phyloP scores from a whole-genome alignment of 2,113 vertebrate species.

The Leucoraja erinaceus region DNA sequence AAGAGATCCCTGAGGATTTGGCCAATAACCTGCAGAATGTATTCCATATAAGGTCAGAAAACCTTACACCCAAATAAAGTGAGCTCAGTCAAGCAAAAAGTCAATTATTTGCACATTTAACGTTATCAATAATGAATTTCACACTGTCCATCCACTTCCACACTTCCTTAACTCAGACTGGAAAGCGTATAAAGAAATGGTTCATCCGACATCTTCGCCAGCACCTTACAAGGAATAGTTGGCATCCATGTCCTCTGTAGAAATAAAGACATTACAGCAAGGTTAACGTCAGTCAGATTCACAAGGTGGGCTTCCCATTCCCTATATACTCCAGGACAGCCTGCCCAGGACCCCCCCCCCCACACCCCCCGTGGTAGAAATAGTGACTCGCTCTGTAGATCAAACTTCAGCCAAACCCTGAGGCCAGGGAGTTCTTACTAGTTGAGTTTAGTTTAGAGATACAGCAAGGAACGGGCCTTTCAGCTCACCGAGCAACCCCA shows the following conservation, averaged over 20 bases:
- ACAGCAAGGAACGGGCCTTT: too few species aligned
- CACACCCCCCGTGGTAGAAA: too few species aligned
- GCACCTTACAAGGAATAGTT: neutral
- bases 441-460: too few species aligned
- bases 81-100: neutral
- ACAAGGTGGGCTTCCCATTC: neutral
- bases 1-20: neutral
- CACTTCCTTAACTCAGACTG: neutral
- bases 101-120: neutral
- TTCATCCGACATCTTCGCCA: too few species aligned
- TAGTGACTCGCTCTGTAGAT: too few species aligned
- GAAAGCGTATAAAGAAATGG: neutral
- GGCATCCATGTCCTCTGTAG: neutral
- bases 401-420: neutral
- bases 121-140: neutral
- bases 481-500: too few species aligned
- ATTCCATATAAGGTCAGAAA: conserved; percentile 6
- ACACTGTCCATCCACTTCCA: neutral
- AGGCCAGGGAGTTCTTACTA: too few species aligned
- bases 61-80: neutral
- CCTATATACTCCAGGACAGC: too few species aligned
- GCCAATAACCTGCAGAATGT: neutral
- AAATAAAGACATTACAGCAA: neutral
- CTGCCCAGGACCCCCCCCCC: too few species aligned
- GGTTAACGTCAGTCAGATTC: neutral